Percentiles rank a stretch among this genome's conserved stretches.
Evolutionary conservation across 1,140 invertebrate species (phyloP).

Genomic region (Ganaspis sp.): DNA sequence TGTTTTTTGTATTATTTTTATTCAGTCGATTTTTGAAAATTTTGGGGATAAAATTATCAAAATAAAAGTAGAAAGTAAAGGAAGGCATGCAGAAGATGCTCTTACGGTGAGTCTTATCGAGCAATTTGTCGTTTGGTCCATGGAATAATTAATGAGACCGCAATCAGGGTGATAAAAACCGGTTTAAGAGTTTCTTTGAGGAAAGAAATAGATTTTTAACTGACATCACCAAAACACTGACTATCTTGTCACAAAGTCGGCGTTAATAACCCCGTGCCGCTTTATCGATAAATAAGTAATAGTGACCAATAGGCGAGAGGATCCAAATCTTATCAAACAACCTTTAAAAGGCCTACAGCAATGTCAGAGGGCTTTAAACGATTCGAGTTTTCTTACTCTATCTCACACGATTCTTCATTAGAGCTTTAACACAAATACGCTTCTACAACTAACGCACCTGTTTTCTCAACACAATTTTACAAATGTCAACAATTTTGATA

Average conservation of each 20-base stretch:
- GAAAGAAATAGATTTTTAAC: slow-evolving; percentile 10
- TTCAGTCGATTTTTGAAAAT: too few relatives aligned
- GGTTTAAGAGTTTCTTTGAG: slow-evolving; percentile 24
- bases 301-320: slow-evolving; percentile 58
- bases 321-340: slow-evolving; percentile 52
- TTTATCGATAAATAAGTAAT: slow-evolving; percentile 67
- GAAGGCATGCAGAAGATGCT: slow-evolving; percentile 56
- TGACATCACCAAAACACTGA: not conserved
- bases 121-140: slow-evolving; percentile 58
- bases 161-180: slow-evolving; percentile 37
- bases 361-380: slow-evolving; percentile 50
- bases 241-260: slow-evolving; percentile 53
- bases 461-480: too few relatives aligned
- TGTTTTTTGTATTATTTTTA: too few relatives aligned
- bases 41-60: not conserved
- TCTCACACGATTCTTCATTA: slow-evolving; percentile 28
- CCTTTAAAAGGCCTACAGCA: slow-evolving; percentile 60
- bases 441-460: not conserved
- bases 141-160: slow-evolving; percentile 49
- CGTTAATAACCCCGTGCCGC: slow-evolving; percentile 55
- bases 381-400: slow-evolving; percentile 34
- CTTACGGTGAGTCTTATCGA: slow-evolving; percentile 59
- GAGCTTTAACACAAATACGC: not conserved
- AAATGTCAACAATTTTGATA: too few relatives aligned
- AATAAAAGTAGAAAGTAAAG: not conserved